Base-by-base conservation (phyloP, 1,140 invertebrate species). In the Drosophila sp. region DNA sequence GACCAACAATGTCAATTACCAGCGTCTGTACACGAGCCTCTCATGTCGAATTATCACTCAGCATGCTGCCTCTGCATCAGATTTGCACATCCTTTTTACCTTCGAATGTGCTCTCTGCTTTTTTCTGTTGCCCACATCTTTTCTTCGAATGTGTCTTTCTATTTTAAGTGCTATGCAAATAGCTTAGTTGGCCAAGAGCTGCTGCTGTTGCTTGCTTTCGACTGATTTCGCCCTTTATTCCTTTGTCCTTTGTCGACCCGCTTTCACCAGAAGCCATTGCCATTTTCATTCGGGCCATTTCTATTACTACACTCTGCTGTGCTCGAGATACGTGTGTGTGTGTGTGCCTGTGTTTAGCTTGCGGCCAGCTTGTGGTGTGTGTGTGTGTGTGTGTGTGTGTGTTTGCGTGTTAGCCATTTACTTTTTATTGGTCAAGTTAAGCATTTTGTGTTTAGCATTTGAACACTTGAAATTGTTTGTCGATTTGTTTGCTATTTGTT, bases 101-200 rank as follows among this genome's bases (percentile, higher is more conserved):
- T 72, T 53, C 48, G 36, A 34, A 25, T 63, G n/a, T n/a, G n/a
- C n/a, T n/a, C n/a, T 54, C 34, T 36, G 8, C 36, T 8, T 46
- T 38, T 29, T 34, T 63, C 38, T 29, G 18, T 25, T 36, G 9
- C 36, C 34, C n/a, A n/a, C n/a, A 27, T 59, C 56, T 36, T 38
- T 58, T 65, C 4, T 50, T 18, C 45, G 18, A 62, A 51, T 72
- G 57, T 36, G 53, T 63, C 57, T 72, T 74, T 57, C 50, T 81
- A 77, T 77, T 81, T 77, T 77, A 81, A 77, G 73, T 81, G 69
- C 78, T 70, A 81, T 81, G 78, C 74, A 81, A 81, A 81, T 76
- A 76, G 72, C 72, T 67, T 69, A 56, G 34, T 48, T 57, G 57
- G 50, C 50, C 64, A 45, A 69, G 16, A 48, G 43, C 59, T 64